Evolutionary conservation across 2,113 vertebrate genomes (phyloP).

Genomic region (Periophthalmodon schlosseri): DNA sequence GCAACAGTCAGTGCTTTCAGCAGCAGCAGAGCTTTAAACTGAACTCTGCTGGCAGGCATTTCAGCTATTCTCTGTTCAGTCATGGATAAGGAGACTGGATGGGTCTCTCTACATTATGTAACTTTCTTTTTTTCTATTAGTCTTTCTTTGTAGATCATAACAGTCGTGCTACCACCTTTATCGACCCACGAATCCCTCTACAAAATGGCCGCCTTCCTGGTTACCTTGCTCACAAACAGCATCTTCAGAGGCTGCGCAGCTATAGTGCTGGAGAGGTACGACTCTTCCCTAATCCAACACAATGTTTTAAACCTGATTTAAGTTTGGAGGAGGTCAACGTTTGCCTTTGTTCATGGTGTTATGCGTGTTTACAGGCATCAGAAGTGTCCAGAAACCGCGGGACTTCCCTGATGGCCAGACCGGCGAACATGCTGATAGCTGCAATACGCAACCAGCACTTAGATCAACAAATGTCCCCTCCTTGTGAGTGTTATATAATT

Average conservation of each 20-base stretch:
- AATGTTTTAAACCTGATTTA: background rate
- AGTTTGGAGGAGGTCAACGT: background rate
- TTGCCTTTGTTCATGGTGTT: background rate
- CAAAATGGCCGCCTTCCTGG: conserved; percentile 92
- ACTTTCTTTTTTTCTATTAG: conserved; percentile 64
- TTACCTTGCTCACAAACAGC: conserved; percentile 91
- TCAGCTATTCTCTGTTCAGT: background rate
- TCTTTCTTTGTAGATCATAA: conserved; percentile 99
- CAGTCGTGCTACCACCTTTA: conserved; percentile 96
- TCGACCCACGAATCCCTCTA: conserved; percentile 95
- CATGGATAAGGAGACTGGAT: background rate
- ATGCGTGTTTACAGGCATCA: conserved; percentile 81
- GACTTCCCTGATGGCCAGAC: conserved; percentile 84
- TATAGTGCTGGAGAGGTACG: conserved; percentile 96
- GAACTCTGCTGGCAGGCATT: background rate
- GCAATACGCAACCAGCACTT: conserved; percentile 91
- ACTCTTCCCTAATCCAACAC: background rate
- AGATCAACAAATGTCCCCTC: conserved; percentile 81
- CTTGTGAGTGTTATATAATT: conserved; percentile 44
- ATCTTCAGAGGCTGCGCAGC: conserved; percentile 94
- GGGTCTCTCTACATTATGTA: background rate
- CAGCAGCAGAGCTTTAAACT: background rate
- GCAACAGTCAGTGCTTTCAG: background rate
- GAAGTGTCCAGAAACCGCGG: conserved; percentile 94
- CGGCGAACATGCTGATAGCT: conserved; percentile 88